Evolutionary conservation across 2,888 invertebrate species (phyloP).

Genomic region (Catotricha subobsoleta): DNA sequence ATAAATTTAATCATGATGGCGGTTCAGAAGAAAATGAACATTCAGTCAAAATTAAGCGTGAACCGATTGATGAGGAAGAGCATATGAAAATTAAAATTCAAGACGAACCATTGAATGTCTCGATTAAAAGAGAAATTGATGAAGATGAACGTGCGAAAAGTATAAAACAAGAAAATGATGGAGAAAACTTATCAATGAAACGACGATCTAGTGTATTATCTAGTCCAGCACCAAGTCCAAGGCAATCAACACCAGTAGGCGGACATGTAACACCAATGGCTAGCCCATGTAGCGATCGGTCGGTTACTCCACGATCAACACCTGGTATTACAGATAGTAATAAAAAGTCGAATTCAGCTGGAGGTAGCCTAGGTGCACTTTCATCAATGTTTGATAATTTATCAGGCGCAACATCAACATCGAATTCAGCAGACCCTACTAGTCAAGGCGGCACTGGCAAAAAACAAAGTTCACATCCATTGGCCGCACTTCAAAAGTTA

Average conservation of each 20-base stretch:
- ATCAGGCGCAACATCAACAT: conserved; percentile 37
- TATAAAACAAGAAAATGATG: conserved; percentile 1
- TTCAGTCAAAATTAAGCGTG: conserved; percentile 19
- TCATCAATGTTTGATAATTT: conserved; percentile 83
- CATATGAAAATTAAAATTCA: not conserved
- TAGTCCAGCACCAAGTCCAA: conserved; percentile 33
- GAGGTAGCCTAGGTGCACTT: conserved; percentile 57
- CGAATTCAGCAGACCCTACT: conserved; percentile 7
- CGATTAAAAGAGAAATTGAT: conserved; percentile 14
- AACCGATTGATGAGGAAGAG: conserved; percentile 19
- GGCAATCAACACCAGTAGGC: conserved; percentile 28
- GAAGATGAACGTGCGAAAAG: conserved; percentile 4
- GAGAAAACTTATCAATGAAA: not conserved
- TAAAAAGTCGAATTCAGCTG: conserved; percentile 11
- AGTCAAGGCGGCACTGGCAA: conserved; percentile 13
- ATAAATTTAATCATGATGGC: conserved; percentile 38
- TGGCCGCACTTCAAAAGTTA: conserved; percentile 86
- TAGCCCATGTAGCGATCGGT: conserved; percentile 64
- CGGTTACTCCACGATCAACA: conserved; percentile 52
- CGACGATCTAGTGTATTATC: not conserved
- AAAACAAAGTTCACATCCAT: conserved; percentile 52
- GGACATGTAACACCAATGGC: conserved; percentile 24
- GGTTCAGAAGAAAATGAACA: conserved; percentile 28
- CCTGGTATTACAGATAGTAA: conserved; percentile 34
- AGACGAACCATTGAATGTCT: not conserved